Evolutionary conservation across 1,140 invertebrate species (phyloP), one percentile per base, ranked within the genome.

Genomic region (Drosophila biarmipes): DNA sequence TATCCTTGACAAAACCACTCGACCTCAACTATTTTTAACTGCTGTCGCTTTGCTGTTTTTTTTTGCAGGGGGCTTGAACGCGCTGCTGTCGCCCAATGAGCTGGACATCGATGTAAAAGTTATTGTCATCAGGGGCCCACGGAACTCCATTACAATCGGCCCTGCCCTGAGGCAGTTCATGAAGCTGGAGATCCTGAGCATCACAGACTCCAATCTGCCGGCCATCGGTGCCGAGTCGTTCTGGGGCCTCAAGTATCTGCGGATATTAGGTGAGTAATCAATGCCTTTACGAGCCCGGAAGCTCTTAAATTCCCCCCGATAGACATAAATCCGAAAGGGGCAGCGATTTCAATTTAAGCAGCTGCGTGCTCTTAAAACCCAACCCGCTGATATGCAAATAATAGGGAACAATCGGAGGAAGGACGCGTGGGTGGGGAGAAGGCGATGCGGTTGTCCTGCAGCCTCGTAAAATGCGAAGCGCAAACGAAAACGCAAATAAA

Each of bases 221-320:
- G 95, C 95, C 12, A 95, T 97, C 59, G 96, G 96, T 0, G 94
- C 94, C 59, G 94, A 96, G 80, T 96, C 96, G 10, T 96, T 97
- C 90, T 96, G 95, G 94, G 95, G 95, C 2, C 93, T 96, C 2
- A 94, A 93, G 55, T 94, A 94, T 58, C 92, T 97, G 29, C 93
- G 93, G 66, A 91, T 95, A 29, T 93, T 97, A 38, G 91, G 91
- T 92, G 74, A 91, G 90, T 92, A 79, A 72, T 78, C 73, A 85
- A 80, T 80, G 67, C 51, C 11, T 73, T 76, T 85, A 79, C 84
- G 67, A 52, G 15, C 17, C 31, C 27, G 35, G 8, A 34, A 19
- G 10, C 64, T 49, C 52, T 73, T 58, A 79, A 82, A 72, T 55
- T 59, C 61, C 27, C 37, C 45, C 51, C 21, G 29, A 61, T 59